Conservation (phyloP, 2,113 vertebrate species). For the Pantherophis guttatus region DNA sequence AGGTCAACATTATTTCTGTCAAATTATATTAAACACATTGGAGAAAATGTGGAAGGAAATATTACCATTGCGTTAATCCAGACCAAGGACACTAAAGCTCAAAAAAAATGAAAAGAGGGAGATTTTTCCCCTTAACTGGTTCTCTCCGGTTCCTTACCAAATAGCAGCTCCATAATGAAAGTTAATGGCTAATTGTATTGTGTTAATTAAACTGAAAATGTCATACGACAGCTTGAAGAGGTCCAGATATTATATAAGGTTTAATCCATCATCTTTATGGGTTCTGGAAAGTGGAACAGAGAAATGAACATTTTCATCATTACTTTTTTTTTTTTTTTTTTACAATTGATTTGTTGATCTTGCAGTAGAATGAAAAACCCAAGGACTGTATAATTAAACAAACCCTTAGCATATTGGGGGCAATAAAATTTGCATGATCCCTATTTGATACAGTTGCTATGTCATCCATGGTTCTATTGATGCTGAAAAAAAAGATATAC, state of each 20-base stretch:
- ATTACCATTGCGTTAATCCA: neutral
- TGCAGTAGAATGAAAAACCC: neutral
- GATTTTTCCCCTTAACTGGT: neutral
- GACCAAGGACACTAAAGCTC: rapidly evolving
- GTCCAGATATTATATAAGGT: slow-evolving; percentile 24
- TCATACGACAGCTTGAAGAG: slow-evolving; percentile 22
- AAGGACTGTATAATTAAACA: neutral
- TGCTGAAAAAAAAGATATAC: neutral
- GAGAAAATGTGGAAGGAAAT: neutral
- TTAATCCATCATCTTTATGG: neutral
- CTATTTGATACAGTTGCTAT: neutral
- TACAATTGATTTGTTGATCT: slow-evolving; percentile 43
- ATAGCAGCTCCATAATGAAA: slow-evolving; percentile 13
- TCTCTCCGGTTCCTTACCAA: neutral
- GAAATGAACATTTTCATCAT: slow-evolving; percentile 19
- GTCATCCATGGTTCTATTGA: neutral
- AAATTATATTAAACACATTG: neutral
- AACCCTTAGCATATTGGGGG: neutral
- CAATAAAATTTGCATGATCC: neutral
- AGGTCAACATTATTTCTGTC: neutral
- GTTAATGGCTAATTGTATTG: slow-evolving; percentile 47
- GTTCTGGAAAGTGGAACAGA: slow-evolving; percentile 19
- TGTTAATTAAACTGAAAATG: slow-evolving; percentile 42
- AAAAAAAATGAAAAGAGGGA: neutral
- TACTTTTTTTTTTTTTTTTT: slow-evolving; percentile 33